Evolutionary conservation across 2,797 vertebrate species (phyloP), one percentile per base, ranked within the genome.

Genomic region (Gambusia yucatana): DNA sequence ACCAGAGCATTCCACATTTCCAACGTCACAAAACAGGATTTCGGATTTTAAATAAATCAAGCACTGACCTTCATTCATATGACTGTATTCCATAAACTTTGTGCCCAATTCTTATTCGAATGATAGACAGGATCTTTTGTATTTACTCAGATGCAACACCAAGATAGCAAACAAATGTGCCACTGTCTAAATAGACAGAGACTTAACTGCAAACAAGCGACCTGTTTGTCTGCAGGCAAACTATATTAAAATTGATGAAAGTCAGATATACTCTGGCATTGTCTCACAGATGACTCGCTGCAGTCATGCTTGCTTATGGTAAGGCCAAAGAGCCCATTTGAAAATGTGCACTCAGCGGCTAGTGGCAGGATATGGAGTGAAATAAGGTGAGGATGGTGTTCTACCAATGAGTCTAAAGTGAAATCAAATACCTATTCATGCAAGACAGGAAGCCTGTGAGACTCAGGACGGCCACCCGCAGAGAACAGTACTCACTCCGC

Each of bases 361-460:
- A 61, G 41, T 33, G n/a, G 82, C 75, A 76, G 76, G 83, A 83
- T 47, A 77, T 77, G 78, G 82, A 81, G 87, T 69, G 72, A 82
- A 85, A 90, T 77, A 79, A 89, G 82, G 74, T 70, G 88, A 85
- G 78, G 72, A 61, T 85, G 90, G 77, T 41, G 76, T 52, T 80
- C 84, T 86, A 78, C 88, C 83, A 86, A 91, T 88, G 86, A 90
- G 76, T 86, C 91, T 90, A 75, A 89, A 92, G 89, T 92, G 88
- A 94, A 93, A 93, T 94, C 89, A 94, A 94, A 95, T 97, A 97
- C 97, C 96, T 97, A 97, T 96, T 96, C 95, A 97, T 96, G 96
- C 96, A 97, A 95, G 96, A 95, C 95, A 94, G 95, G 95, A 91
- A 89, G 92, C 88, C 89, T 89, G 89, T 85, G 90, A 91, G 92